Conservation (phyloP, 2,113 vertebrate species). For the Phocoena sinus region DNA sequence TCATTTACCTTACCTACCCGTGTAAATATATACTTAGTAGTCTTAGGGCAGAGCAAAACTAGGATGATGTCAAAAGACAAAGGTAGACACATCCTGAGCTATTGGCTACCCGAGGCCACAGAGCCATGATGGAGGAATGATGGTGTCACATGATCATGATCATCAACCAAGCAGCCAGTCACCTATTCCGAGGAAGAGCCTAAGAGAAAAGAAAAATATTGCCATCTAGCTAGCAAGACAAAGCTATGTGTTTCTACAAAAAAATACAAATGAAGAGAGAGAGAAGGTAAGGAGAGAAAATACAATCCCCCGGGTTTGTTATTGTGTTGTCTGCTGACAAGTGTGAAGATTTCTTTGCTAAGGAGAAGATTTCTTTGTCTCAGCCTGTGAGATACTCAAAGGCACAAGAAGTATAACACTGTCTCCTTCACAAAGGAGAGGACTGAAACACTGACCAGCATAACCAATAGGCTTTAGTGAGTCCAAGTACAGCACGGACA, state of each 20-base stretch:
- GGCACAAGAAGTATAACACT: neutral
- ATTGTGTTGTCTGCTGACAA: neutral
- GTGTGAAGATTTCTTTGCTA: neutral
- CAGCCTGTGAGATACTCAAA: neutral
- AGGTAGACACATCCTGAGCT: neutral
- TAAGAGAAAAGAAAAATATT: neutral
- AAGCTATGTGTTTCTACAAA: neutral
- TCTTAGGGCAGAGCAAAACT: neutral
- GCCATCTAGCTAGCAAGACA: neutral
- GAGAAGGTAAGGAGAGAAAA: neutral
- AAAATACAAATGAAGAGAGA: neutral
- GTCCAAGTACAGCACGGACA: neutral
- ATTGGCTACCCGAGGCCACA: neutral
- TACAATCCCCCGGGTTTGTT: neutral
- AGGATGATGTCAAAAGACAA: neutral
- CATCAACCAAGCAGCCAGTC: neutral
- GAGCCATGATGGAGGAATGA: neutral
- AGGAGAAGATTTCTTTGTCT: neutral
- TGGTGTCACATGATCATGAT: neutral
- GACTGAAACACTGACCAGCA: conserved; percentile 6
- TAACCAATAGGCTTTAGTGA: conserved; percentile 54
- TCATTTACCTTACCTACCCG: neutral
- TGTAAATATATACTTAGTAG: neutral
- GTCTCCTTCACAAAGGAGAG: conserved; percentile 27
- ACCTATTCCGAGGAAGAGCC: neutral